A percentile compares a stretch with the other conserved stretches of the same genome.
Conservation (phyloP, 1,140 invertebrate species). For the Harpegnathos saltator region DNA sequence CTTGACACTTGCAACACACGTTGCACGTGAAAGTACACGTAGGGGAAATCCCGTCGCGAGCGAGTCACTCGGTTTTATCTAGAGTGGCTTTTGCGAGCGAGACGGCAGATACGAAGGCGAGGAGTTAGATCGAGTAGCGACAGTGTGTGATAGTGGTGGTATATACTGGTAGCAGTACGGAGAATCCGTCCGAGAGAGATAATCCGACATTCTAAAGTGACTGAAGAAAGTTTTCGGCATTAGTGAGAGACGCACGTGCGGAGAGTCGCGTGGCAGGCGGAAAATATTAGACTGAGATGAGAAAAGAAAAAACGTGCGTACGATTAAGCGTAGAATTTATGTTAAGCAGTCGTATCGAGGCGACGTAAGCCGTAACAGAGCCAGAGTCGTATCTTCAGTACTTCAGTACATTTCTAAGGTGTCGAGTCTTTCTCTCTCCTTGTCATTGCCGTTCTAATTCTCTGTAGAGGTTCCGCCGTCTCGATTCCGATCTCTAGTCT, state of each 20-base stretch:
- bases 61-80: no score
- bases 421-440: no score
- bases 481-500: background rate
- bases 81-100: no score
- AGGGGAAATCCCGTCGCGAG: no score
- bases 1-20: no score
- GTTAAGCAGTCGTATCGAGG: background rate
- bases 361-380: background rate
- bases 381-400: conserved; percentile 20
- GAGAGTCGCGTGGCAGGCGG: background rate
- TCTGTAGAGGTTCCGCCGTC: no score
- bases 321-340: conserved; percentile 18
- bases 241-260: background rate
- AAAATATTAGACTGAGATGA: background rate
- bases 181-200: background rate
- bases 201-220: conserved; percentile 9
- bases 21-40: no score
- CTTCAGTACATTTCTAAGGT: conserved; percentile 6
- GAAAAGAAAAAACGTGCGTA: background rate
- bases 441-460: background rate
- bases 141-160: no score
- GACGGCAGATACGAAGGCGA: background rate
- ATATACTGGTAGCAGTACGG: background rate
- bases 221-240: background rate
- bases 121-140: background rate